phyloP scores from a whole-genome alignment of 2,888 invertebrate species.

The Brachypalpus laphriformis region DNA sequence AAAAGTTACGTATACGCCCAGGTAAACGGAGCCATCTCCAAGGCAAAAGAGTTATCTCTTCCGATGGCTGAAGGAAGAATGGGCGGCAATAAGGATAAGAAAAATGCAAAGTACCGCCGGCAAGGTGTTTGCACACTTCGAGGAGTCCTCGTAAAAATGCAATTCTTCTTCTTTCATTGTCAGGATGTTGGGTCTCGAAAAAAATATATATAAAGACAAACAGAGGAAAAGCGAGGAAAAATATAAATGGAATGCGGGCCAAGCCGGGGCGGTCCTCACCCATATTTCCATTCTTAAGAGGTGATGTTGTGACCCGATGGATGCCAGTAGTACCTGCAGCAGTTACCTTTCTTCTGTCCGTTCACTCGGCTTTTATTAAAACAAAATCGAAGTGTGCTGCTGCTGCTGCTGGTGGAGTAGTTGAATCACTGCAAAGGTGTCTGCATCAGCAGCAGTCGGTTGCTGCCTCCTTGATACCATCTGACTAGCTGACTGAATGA shows the following conservation, averaged over 20 bases:
- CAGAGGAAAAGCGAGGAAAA: conserved; percentile 43
- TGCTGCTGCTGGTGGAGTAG: conserved; percentile 8
- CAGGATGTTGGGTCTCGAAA: conserved; percentile 64
- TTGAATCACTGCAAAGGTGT: conserved; percentile 54
- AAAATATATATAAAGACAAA: conserved; percentile 51
- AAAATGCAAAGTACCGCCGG: conserved; percentile 70
- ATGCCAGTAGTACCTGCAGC: conserved; percentile 34
- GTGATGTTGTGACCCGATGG: conserved; percentile 46
- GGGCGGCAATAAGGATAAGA: conserved; percentile 64
- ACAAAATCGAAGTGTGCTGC: conserved; percentile 53
- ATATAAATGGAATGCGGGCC: background rate
- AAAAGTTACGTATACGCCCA: conserved; percentile 19
- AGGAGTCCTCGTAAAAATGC: conserved; percentile 72
- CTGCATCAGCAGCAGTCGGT: conserved; percentile 30
- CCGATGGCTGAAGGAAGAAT: conserved; percentile 40
- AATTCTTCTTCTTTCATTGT: conserved; percentile 74
- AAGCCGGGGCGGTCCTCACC: background rate
- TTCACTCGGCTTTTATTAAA: conserved; percentile 62
- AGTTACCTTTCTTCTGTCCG: conserved; percentile 43
- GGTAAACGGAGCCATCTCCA: conserved; percentile 55
- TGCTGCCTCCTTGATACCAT: conserved; percentile 43
- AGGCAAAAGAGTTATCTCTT: conserved; percentile 72
- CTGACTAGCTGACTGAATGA: conserved; percentile 70
- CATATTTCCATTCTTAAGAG: conserved; percentile 45
- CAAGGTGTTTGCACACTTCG: conserved; percentile 73